phyloP scores from a whole-genome alignment of 2,888 invertebrate genomes.

The Gymnosoma rotundatum region DNA sequence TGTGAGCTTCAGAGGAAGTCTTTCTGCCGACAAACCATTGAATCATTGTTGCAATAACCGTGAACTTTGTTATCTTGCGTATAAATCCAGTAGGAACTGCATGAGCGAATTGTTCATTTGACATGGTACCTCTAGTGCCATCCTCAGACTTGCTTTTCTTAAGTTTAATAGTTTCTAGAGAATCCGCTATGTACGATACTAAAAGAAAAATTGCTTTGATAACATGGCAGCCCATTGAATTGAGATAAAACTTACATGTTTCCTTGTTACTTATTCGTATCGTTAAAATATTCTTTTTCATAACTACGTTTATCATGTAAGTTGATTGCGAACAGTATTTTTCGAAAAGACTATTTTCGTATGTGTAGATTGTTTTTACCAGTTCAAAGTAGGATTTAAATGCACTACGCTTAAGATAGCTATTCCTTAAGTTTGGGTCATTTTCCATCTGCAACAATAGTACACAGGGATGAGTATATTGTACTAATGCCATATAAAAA shows the following conservation, averaged over 20 bases:
- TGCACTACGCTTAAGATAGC: slow-evolving; percentile 88
- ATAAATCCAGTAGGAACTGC: slow-evolving; percentile 72
- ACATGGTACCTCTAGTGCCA: background rate
- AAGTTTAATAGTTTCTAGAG: slow-evolving; percentile 73
- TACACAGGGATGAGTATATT: background rate
- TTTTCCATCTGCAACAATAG: slow-evolving; percentile 76
- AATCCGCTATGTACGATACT: slow-evolving; percentile 76
- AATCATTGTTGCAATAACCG: slow-evolving; percentile 79
- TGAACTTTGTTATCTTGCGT: slow-evolving; percentile 79
- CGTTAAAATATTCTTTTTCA: slow-evolving; percentile 87
- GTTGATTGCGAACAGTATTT: slow-evolving; percentile 88
- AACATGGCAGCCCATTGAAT: background rate
- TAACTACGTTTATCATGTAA: slow-evolving; percentile 85
- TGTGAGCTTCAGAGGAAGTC: slow-evolving; percentile 73
- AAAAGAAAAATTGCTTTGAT: background rate
- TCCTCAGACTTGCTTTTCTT: slow-evolving; percentile 62
- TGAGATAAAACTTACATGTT: slow-evolving; percentile 72
- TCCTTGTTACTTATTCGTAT: slow-evolving; percentile 82
- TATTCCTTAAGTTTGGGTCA: slow-evolving; percentile 84
- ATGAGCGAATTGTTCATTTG: slow-evolving; percentile 41
- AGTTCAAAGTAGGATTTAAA: slow-evolving; percentile 90
- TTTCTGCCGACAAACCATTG: slow-evolving; percentile 80
- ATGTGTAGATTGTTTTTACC: slow-evolving; percentile 88
- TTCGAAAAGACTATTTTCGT: slow-evolving; percentile 88
- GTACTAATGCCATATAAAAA: background rate